phyloP scores from a whole-genome alignment of 2,113 vertebrate species.

The Morone saxatilis region DNA sequence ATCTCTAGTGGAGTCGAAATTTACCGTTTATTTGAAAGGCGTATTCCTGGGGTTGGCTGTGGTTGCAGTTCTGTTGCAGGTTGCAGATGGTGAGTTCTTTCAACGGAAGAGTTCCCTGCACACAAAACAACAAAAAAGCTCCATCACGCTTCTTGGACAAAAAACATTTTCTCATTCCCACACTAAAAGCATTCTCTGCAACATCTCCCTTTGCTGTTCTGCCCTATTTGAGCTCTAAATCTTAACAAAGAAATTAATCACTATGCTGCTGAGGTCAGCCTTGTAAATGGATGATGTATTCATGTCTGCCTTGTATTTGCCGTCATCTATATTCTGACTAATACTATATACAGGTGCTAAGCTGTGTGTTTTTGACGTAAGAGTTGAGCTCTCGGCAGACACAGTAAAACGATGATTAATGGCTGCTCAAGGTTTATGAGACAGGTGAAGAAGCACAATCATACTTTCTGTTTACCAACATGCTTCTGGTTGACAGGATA shows the following conservation, averaged over 20 bases:
- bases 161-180: neutral
- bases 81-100: conserved; percentile 89
- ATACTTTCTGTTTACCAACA: conserved; percentile 64
- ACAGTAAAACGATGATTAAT: conserved; percentile 68
- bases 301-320: conserved; percentile 40
- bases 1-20: conserved; percentile 36
- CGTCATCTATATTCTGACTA: conserved; percentile 62
- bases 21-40: conserved; percentile 93
- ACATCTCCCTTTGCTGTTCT: neutral
- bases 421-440: conserved; percentile 56
- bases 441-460: conserved; percentile 42
- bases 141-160: neutral
- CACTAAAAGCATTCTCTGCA: conserved; percentile 4
- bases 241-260: conserved; percentile 17
- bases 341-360: conserved; percentile 29
- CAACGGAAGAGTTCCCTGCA: conserved; percentile 91
- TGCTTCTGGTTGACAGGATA: conserved; percentile 52
- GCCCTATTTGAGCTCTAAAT: conserved; percentile 9
- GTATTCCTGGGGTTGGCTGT: conserved; percentile 81
- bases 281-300: conserved; percentile 32
- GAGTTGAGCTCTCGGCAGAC: conserved; percentile 14
- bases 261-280: conserved; percentile 21
- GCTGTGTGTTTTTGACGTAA: conserved; percentile 21
- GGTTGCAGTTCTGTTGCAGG: conserved; percentile 81
- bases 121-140: conserved; percentile 44